These are phyloP conservation scores for Triplophysa bombifrons DNA, from an alignment of 2,797 vertebrate genomes.

Conservation along the genomic window DNA sequence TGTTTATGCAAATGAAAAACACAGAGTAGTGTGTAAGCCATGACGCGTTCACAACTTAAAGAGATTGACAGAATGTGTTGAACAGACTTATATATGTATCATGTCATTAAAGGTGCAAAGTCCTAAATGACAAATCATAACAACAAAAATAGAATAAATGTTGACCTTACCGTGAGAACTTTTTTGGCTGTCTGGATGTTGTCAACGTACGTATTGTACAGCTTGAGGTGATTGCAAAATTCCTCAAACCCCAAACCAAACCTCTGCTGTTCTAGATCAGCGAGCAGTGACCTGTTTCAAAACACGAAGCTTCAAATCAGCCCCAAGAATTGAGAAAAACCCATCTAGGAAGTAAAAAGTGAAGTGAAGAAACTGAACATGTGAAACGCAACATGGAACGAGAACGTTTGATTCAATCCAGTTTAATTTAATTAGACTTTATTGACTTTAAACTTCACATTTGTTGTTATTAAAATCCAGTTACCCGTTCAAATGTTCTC, in stretches of 20 bases:
- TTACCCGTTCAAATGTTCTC: not conserved
- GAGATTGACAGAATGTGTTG: no score
- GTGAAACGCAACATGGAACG: not conserved
- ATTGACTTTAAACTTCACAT: not conserved
- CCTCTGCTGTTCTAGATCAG: constrained; percentile 80
- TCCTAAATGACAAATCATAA: not conserved
- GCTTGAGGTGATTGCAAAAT: constrained; percentile 79
- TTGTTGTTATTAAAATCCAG: not conserved
- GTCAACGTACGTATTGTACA: constrained; percentile 77
- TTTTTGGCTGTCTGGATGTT: constrained; percentile 79
- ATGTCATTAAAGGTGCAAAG: no score
- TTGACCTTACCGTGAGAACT: constrained; percentile 77
- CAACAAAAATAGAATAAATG: not conserved
- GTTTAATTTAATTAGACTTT: not conserved
- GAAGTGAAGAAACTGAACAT: not conserved
- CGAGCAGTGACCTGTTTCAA: constrained; percentile 66
- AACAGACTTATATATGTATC: no score
- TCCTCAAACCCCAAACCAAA: constrained; percentile 75
- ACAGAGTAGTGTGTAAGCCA: not conserved
- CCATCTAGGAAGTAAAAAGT: not conserved
- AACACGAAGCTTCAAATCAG: not conserved
- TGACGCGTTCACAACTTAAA: no score
- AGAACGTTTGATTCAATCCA: not conserved
- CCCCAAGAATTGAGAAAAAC: not conserved
- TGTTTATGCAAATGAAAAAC: not conserved